phyloP scores from a whole-genome alignment of 2,797 vertebrate genomes.

The Neomorphus geoffroyi region DNA sequence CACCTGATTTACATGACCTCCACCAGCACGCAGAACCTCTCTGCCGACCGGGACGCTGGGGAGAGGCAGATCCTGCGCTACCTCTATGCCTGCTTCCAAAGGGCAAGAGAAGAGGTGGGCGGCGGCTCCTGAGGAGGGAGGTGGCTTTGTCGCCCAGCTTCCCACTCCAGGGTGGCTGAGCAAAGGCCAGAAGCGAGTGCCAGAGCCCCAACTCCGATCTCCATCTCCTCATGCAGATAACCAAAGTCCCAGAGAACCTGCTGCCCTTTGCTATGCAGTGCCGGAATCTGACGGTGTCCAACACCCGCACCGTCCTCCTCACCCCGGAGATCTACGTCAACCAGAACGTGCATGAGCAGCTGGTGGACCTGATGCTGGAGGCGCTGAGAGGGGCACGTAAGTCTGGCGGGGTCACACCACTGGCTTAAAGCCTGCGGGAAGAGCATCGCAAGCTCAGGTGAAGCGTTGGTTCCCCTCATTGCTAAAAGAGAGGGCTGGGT shows the following conservation, averaged over 20 bases:
- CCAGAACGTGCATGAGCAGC: slow-evolving; percentile 92
- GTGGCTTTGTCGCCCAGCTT: background rate
- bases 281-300: slow-evolving; percentile 90
- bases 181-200: accelerated
- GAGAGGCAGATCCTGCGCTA: slow-evolving; percentile 90
- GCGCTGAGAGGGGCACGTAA: slow-evolving; percentile 85
- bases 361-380: slow-evolving; percentile 93
- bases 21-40: slow-evolving; percentile 86
- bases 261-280: slow-evolving; percentile 91
- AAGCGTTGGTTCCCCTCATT: background rate
- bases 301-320: slow-evolving; percentile 89
- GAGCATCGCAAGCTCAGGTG: accelerated
- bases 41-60: slow-evolving; percentile 94
- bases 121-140: accelerated
- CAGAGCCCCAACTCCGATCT: background rate
- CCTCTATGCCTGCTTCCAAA: slow-evolving; percentile 91
- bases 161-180: accelerated
- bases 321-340: slow-evolving; percentile 95
- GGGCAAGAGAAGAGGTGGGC: slow-evolving; percentile 93
- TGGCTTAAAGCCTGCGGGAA: too few relatives aligned
- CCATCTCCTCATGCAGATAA: slow-evolving; percentile 79
- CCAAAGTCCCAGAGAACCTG: slow-evolving; percentile 95
- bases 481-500: accelerated
- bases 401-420: background rate
- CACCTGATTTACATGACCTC: slow-evolving; percentile 95